Evolutionary conservation across 2,888 invertebrate genomes (phyloP).

Genomic region (Melipona bicolor): DNA sequence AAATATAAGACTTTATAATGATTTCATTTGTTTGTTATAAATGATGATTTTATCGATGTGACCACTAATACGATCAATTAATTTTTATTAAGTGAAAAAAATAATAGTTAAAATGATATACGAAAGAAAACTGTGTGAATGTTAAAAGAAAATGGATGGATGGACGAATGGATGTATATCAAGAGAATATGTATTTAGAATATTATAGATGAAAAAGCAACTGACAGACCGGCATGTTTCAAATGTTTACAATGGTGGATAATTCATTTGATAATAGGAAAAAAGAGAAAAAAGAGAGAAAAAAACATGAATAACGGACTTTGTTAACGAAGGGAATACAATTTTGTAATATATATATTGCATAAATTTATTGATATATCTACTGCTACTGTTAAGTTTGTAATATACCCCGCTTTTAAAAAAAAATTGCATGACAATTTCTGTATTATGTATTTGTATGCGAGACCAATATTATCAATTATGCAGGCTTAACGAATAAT

Average conservation of each 20-base stretch:
- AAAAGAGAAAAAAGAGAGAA: slow-evolving; percentile 27
- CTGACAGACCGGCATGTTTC: slow-evolving; percentile 61
- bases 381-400: slow-evolving; percentile 68
- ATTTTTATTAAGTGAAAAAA: slow-evolving; percentile 58
- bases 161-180: slow-evolving; percentile 58
- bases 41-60: slow-evolving; percentile 78
- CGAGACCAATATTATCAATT: slow-evolving; percentile 60
- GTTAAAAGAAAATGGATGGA: slow-evolving; percentile 44
- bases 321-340: slow-evolving; percentile 60
- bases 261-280: slow-evolving; percentile 49
- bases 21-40: slow-evolving; percentile 74
- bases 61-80: slow-evolving; percentile 69
- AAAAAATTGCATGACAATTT: slow-evolving; percentile 61
- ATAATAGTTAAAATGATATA: slow-evolving; percentile 30
- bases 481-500: slow-evolving; percentile 52
- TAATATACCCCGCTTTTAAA: slow-evolving; percentile 63
- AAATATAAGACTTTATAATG: slow-evolving; percentile 76
- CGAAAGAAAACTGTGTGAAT: slow-evolving; percentile 40
- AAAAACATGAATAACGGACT: slow-evolving; percentile 48
- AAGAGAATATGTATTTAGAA: slow-evolving; percentile 49
- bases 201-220: slow-evolving; percentile 31
- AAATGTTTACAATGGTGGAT: slow-evolving; percentile 67
- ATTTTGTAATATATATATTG: slow-evolving; percentile 76
- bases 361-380: slow-evolving; percentile 73
- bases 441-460: slow-evolving; percentile 66